Evolutionary conservation across 2,888 invertebrate genomes (phyloP), one percentile per base, ranked within the genome.

Genomic region (Drosophila peninsularis): DNA sequence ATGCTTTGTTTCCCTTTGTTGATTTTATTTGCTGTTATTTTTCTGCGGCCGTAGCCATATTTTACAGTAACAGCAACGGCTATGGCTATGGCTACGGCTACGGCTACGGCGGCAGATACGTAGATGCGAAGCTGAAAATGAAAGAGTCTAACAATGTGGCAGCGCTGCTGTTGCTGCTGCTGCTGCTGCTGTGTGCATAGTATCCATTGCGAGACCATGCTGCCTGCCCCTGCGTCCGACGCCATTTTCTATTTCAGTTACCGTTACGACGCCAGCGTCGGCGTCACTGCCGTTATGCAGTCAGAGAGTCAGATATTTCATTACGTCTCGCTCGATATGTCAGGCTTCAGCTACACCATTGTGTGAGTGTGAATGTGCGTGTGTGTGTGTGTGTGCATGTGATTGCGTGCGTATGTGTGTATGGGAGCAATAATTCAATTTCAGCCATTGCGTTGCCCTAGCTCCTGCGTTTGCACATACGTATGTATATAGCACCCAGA

Each of bases 131-230:
- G 86, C 86, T 88, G 78, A 82, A 88, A 86, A 85, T 88, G 87
- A 88, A 85, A 85, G 84, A 81, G 87, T 80, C 81, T 75, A 75
- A 88, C 84, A 88, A 86, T 83, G 82, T 78, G 88, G 82, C 78
- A 64, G 2, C 4, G 24, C 4, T 24, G 24, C 24, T 24, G 24
- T 4, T 24, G 24, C 2, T 24, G 24, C 66, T 73, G 87, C 62
- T 80, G 81, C 62, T 75, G 87, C 70, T 80, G 84, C 71, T 69
- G 70, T 78, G 68, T 73, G 75, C 41, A 58, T 49, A 64, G 67
- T 60, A 63, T 54, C 58, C 34, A 60, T 36, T 36, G 34, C 36
- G 53, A 34, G n/a, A 37, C 44, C 45, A 11, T 41, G 11, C 3
- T 30, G 19, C 44, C 42, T 7, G 10, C 30, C 60, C 19, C 32